Conservation (phyloP, 1,140 invertebrate species). For the Trissolcus basalis region DNA sequence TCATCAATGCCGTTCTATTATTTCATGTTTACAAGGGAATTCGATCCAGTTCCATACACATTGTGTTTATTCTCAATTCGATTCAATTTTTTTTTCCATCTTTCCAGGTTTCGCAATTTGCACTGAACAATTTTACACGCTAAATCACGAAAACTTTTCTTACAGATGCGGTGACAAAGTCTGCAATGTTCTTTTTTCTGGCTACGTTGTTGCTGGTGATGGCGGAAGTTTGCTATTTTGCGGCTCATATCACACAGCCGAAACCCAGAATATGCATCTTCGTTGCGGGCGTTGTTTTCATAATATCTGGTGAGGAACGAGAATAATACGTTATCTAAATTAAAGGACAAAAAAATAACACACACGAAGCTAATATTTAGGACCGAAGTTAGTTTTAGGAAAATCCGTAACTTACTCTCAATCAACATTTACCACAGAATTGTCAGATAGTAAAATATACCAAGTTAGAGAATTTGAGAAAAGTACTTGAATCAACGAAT, state of each 20-base stretch:
- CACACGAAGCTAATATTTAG: background rate
- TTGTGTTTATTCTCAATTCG: too few relatives aligned
- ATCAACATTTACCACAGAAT: too few relatives aligned
- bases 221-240: conserved; percentile 80
- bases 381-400: background rate
- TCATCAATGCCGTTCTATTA: too few relatives aligned
- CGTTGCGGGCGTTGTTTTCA: conserved; percentile 81
- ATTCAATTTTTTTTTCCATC: too few relatives aligned
- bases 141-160: conserved; percentile 44
- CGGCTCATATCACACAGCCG: conserved; percentile 77
- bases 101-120: too few relatives aligned
- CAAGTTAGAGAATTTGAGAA: too few relatives aligned
- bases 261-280: conserved; percentile 80
- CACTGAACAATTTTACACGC: background rate
- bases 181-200: conserved; percentile 80
- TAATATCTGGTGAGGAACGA: conserved; percentile 65
- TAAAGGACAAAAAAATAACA: background rate
- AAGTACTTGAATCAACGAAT: too few relatives aligned
- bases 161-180: conserved; percentile 83
- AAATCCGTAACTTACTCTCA: background rate
- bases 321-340: conserved; percentile 26
- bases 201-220: conserved; percentile 79
- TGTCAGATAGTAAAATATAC: too few relatives aligned
- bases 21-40: too few relatives aligned
- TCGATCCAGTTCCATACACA: too few relatives aligned